Percentiles rank a stretch among this genome's conserved stretches.
phyloP scores from a whole-genome alignment of 2,797 vertebrate species.

The Lepus oiostolus region DNA sequence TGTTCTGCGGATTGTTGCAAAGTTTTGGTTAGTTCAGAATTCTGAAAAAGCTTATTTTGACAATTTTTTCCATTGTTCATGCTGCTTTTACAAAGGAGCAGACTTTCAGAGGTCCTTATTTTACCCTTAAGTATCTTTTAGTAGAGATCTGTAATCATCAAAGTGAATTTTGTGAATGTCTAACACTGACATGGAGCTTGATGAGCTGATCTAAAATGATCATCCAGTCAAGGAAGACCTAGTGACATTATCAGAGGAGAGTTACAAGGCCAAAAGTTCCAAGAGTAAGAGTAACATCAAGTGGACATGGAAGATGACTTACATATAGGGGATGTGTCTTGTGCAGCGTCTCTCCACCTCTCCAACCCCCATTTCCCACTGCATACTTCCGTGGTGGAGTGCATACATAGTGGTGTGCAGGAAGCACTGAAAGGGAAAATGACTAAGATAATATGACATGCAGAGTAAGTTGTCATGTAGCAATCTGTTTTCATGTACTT shows the following conservation, averaged over 20 bases:
- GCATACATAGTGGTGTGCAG: background rate
- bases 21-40: background rate
- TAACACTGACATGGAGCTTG: background rate
- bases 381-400: background rate
- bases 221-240: background rate
- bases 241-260: background rate
- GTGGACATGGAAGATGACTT: background rate
- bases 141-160: background rate
- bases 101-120: background rate
- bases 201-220: background rate
- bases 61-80: constrained; percentile 5
- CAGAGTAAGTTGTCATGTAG: background rate
- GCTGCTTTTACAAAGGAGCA: background rate
- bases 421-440: background rate
- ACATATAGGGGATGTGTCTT: background rate
- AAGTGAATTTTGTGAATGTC: background rate
- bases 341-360: background rate
- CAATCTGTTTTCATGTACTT: background rate
- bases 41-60: constrained; percentile 11
- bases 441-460: background rate
- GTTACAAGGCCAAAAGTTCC: background rate
- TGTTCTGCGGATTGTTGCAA: background rate
- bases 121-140: background rate
- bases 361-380: background rate
- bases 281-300: background rate